Base-by-base conservation (phyloP, 1,140 invertebrate species). In the Drosophila orena region DNA sequence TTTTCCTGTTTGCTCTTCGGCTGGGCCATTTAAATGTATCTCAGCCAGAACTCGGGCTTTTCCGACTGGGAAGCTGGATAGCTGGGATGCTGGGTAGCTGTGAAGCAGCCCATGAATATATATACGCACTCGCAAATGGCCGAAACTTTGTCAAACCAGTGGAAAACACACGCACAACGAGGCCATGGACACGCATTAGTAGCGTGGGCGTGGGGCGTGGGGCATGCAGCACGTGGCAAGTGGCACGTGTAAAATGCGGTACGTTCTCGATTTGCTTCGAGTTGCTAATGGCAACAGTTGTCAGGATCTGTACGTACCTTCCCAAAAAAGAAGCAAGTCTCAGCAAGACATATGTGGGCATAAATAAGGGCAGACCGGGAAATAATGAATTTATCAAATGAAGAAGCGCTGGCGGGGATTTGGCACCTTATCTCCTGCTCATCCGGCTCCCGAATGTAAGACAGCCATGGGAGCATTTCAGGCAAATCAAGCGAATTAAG, bases 231-330 rank as follows among this genome's bases (percentile, higher is more conserved):
- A 86, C 43, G 83, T 69, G 73, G 81, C 81, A 74, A 75, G 74
- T 59, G 69, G 79, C 61, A 70, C 68, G 68, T 71, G 68, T 37
- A 57, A 49, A 30, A 52, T 40, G 65, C 40, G 65, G 65, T 49
- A 49, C 42, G 38, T 70, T 70, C 64, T 55, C 65, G 66, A 57
- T 70, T 70, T 40, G 59, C 40, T 14, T 43, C 61, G 76, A 89
- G 70, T 81, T 86, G 85, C 89, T 89, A 90, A 89, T 89, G 84
- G 84, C 84, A 88, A 88, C 84, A 88, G 84, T 89, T 89, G 84
- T 89, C 77, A 84, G 76, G 71, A 53, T 72, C 38, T 43, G 22
- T 37, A n/a, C 4, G n/a, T 2, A 30, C 6, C n/a, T n/a, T n/a
- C n/a, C n/a, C n/a, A n/a, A 10, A 7, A 54, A 54, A 37, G 43